phyloP scores from a whole-genome alignment of 2,113 vertebrate genomes.

The Agelaius tricolor region DNA sequence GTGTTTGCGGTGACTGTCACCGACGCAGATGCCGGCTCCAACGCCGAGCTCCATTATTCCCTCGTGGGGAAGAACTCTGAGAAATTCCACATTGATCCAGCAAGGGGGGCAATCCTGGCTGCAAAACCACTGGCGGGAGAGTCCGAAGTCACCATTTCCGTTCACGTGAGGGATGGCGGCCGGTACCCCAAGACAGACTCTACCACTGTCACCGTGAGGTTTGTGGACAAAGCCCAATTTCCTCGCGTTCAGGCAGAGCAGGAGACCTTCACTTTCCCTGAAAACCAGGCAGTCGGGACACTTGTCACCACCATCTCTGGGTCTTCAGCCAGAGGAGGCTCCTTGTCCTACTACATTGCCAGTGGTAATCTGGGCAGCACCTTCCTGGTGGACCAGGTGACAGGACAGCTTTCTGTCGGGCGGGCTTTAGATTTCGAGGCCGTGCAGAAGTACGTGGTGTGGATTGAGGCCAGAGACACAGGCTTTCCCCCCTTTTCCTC shows the following conservation, averaged over 20 bases:
- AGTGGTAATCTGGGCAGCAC: conserved; percentile 91
- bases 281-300: conserved; percentile 86
- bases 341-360: conserved; percentile 91
- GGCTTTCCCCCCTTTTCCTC: conserved; percentile 97
- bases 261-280: conserved; percentile 86
- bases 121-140: conserved; percentile 77
- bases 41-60: conserved; percentile 92
- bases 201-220: conserved; percentile 93
- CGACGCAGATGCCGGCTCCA: conserved; percentile 88
- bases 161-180: conserved; percentile 88
- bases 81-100: conserved; percentile 91
- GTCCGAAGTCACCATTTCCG: conserved; percentile 91
- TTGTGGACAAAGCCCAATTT: conserved; percentile 88
- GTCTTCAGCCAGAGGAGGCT: conserved; percentile 85
- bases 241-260: conserved; percentile 85
- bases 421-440: conserved; percentile 88
- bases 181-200: conserved; percentile 85
- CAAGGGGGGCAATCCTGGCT: conserved; percentile 89
- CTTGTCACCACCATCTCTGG: conserved; percentile 85
- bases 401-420: conserved; percentile 86
- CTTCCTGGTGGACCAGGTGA: conserved; percentile 91
- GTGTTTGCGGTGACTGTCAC: conserved; percentile 97
- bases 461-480: conserved; percentile 93
- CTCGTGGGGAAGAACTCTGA: conserved; percentile 87
- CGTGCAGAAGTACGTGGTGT: conserved; percentile 90